phyloP scores from a whole-genome alignment of 2,797 vertebrate species.

The Astyanax mexicanus region DNA sequence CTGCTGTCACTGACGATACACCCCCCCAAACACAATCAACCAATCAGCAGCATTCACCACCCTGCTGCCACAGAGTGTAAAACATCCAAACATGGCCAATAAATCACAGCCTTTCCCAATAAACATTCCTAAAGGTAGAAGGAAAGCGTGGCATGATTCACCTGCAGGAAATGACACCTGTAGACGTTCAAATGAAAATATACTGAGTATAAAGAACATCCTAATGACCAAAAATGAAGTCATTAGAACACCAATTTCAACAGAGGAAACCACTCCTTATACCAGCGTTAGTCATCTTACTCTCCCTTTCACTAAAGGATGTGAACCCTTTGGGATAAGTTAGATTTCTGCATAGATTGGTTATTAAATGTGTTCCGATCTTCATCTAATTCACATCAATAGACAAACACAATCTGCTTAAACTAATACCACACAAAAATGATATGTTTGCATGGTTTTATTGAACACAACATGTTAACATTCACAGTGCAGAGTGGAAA shows the following conservation, averaged over 20 bases:
- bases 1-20: background rate
- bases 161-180: conserved; percentile 10
- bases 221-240: background rate
- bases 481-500: too few relatives aligned
- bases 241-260: background rate
- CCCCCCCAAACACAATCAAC: too few relatives aligned
- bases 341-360: too few relatives aligned
- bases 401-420: too few relatives aligned
- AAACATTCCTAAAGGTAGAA: background rate
- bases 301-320: background rate
- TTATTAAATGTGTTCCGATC: too few relatives aligned
- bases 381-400: too few relatives aligned
- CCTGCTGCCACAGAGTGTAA: background rate
- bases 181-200: background rate
- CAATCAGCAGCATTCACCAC: background rate
- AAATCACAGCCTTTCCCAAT: background rate
- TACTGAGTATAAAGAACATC: background rate
- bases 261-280: background rate
- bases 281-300: background rate
- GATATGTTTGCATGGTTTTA: too few relatives aligned
- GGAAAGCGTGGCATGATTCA: background rate
- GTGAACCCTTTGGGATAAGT: too few relatives aligned
- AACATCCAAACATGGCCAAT: too few relatives aligned
- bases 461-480: too few relatives aligned
- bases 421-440: too few relatives aligned